Percentiles rank a stretch among this genome's conserved stretches.
Conservation (phyloP, 2,888 invertebrate species). For the Coenonympha arcania region DNA sequence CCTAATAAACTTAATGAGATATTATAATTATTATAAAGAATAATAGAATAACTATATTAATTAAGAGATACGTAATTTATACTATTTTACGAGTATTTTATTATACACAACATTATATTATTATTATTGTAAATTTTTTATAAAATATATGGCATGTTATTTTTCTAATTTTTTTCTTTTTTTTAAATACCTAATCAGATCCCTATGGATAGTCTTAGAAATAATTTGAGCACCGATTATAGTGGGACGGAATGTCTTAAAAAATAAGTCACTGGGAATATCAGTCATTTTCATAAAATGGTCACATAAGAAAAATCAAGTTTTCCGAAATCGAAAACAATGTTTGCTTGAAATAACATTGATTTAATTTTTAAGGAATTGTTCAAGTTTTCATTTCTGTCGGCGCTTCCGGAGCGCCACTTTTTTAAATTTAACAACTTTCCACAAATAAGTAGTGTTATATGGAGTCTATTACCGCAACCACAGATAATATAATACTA, state of each 20-base stretch:
- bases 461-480: no score
- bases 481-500: no score
- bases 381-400: no score
- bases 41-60: constrained; percentile 25
- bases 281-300: not conserved
- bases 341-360: no score
- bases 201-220: constrained; percentile 38
- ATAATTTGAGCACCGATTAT: constrained; percentile 41
- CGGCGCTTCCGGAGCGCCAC: no score
- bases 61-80: constrained; percentile 36
- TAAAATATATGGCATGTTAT: constrained; percentile 73
- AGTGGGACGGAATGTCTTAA: constrained; percentile 15
- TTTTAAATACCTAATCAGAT: constrained; percentile 35
- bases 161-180: constrained; percentile 47
- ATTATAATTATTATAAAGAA: constrained; percentile 10
- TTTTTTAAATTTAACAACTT: no score
- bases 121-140: constrained; percentile 46
- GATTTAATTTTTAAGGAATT: no score
- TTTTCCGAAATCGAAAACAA: no score
- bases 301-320: no score
- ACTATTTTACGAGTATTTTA: constrained; percentile 40
- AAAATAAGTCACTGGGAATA: not conserved
- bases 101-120: constrained; percentile 41
- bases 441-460: no score
- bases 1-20: no score